A percentile compares a stretch with the other conserved stretches of the same genome.
phyloP scores from a whole-genome alignment of 2,113 vertebrate genomes.

The Stigmatopora nigra region DNA sequence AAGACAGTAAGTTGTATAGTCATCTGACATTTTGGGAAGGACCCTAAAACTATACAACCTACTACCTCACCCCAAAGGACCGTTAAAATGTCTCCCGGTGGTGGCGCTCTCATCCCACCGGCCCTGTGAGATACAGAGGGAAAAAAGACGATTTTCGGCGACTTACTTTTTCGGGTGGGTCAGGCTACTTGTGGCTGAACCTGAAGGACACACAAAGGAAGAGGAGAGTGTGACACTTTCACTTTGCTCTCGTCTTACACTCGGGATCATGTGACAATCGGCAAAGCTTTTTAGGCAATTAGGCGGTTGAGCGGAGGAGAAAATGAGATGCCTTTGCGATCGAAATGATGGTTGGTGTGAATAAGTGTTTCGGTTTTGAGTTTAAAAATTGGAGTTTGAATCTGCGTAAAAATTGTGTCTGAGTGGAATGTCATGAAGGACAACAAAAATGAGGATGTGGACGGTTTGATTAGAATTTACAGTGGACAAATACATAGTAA shows the following conservation, averaged over 20 bases:
- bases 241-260: conserved; percentile 23
- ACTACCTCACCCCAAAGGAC: conserved; percentile 98
- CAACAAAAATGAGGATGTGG: too few relatives aligned
- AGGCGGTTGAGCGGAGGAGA: neutral
- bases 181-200: conserved; percentile 29
- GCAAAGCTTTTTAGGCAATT: neutral
- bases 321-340: neutral
- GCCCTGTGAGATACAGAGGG: neutral
- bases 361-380: too few relatives aligned
- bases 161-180: conserved; percentile 11
- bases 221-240: conserved; percentile 38
- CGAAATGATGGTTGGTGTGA: too few relatives aligned
- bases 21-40: conserved; percentile 76
- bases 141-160: neutral
- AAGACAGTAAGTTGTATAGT: conserved; percentile 99
- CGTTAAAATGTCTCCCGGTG: conserved; percentile 43
- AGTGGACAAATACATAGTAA: too few relatives aligned
- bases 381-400: too few relatives aligned
- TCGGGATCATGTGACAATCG: conserved; percentile 1
- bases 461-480: too few relatives aligned
- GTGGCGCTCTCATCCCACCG: neutral
- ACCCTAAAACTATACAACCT: conserved; percentile 99
- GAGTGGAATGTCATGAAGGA: too few relatives aligned
- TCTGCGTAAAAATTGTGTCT: too few relatives aligned
- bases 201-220: conserved; percentile 45